Evolutionary conservation across 1,140 invertebrate species (phyloP), one percentile per base, ranked within the genome.

Genomic region (Wiebesia pumilae): DNA sequence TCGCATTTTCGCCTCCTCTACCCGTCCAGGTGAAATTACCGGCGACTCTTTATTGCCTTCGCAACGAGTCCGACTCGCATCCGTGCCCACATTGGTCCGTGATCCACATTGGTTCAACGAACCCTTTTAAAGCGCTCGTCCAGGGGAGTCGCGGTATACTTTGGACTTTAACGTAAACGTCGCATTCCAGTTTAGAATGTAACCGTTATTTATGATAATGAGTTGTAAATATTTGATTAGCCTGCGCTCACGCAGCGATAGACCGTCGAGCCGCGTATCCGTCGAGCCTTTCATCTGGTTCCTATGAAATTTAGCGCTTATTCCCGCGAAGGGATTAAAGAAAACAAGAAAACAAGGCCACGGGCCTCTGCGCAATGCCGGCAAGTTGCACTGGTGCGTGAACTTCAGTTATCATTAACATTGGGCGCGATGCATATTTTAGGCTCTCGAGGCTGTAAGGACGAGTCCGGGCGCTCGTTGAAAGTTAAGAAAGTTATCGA

Each of bases 161-260:
- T 75, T 75, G 43, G 38, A 43, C 58, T 62, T 62, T 62, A 62
- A 62, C 58, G 27, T 67, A 69, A 69, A 79, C 9, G 73, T 79
- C 75, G 12, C 40, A 69, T 51, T 69, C 77, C 83, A 79, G 79
- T 85, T 85, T 85, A 85, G 62, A 0, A 35, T 10, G 16, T 62
- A 84, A 73, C 54, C 19, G 84, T 71, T 85, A 81, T 85, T 85
- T 85, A 85, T 40, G 78, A 40, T 80, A 81, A 80, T 81, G 75
- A 58, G 77, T 33, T 24, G 43, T 30, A 85, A 69, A 81, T 85
- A 73, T 85, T 85, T 85, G 84, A 85, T 81, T 73, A 80, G 77
- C 30, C 24, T 27, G 16, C n/a, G 30, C 30, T 33, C 47, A 21
- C 35, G 9, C 19, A 19, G 16, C 27, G 54, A 10, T n/a, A n/a